Conservation (phyloP, 2,797 vertebrate genomes). For the Hybognathus amarus region DNA sequence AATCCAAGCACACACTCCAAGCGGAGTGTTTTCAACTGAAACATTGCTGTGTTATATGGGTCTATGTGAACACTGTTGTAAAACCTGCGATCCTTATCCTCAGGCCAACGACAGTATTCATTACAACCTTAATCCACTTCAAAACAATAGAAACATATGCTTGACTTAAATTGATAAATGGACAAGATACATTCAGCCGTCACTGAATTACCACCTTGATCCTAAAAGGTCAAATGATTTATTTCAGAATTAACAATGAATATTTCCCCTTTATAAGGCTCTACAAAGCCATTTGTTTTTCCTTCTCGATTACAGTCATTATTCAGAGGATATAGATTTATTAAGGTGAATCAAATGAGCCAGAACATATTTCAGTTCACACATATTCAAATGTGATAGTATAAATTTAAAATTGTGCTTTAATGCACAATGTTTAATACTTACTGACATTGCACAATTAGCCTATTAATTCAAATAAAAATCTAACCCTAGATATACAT, state of each 20-base stretch:
- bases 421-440: neutral
- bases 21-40: neutral
- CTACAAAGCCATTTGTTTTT: neutral
- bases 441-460: neutral
- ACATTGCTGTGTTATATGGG: neutral
- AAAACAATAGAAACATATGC: neutral
- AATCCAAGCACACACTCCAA: conserved; percentile 1
- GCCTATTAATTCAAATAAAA: neutral
- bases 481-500: neutral
- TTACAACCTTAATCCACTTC: neutral
- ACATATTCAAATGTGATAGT: neutral
- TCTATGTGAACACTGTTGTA: neutral
- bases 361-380: conserved; percentile 8
- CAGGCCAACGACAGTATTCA: neutral
- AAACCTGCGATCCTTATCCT: conserved; percentile 2
- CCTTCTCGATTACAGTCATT: neutral
- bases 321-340: neutral
- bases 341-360: conserved; percentile 2
- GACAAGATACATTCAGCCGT: neutral
- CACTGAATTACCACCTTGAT: neutral
- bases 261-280: neutral
- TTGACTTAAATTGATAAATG: neutral
- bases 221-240: conserved; percentile 22
- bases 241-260: conserved; percentile 5
- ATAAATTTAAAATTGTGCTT: neutral